These are phyloP conservation scores for Tribolium madens DNA, from an alignment of 1,140 invertebrate genomes.

Conservation along the genomic window DNA sequence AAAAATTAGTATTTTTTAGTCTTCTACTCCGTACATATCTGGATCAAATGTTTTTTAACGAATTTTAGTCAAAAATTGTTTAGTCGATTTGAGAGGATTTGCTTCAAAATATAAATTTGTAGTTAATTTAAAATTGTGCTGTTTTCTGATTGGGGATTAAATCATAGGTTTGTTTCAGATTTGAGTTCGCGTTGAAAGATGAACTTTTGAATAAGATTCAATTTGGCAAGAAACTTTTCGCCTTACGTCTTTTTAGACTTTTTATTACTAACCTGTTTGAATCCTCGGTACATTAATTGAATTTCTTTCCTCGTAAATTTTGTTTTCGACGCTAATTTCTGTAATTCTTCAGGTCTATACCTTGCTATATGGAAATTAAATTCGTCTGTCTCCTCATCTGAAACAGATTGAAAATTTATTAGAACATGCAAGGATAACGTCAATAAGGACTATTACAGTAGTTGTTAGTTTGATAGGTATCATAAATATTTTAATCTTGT, in stretches of 20 bases:
- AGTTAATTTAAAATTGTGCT: no score
- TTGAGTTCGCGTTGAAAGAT: not conserved
- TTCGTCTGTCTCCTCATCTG: conserved; percentile 63
- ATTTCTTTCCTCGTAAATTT: conserved; percentile 92
- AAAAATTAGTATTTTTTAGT: conserved; percentile 5
- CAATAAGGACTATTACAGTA: no score
- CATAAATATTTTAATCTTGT: not conserved
- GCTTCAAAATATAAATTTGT: not conserved
- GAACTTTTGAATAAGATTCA: conserved; percentile 2
- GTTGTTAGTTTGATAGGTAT: no score
- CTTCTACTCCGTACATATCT: no score
- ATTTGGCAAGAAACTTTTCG: conserved; percentile 10
- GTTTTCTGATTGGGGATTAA: not conserved
- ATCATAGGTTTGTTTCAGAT: not conserved
- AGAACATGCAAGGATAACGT: not conserved
- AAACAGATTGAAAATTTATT: conserved; percentile 48
- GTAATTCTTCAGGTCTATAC: conserved; percentile 86
- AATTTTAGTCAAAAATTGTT: no score
- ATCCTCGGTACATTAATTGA: conserved; percentile 92
- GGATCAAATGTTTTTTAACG: no score
- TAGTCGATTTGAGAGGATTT: no score
- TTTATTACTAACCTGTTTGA: conserved; percentile 80
- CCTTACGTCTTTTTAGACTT: not conserved
- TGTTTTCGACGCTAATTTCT: conserved; percentile 83
- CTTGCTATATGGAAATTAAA: conserved; percentile 67